These are phyloP conservation scores for Drosophila serrata DNA, from an alignment of 1,140 invertebrate species.

Conservation along the genomic window DNA sequence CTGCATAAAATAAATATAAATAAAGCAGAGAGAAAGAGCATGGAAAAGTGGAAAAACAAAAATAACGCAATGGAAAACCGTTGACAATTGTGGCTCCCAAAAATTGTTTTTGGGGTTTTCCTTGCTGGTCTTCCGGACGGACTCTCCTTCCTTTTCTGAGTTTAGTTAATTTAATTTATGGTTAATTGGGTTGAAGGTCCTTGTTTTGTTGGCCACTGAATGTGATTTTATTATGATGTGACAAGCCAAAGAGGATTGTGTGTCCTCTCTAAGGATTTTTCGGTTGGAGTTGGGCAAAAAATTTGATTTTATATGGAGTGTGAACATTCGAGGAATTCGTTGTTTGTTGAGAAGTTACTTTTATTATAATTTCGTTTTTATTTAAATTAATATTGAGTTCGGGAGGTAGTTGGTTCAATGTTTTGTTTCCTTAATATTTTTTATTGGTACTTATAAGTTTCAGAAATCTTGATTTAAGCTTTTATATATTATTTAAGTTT, in stretches of 20 bases:
- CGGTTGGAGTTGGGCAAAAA: neutral
- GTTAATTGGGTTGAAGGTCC: constrained; percentile 62
- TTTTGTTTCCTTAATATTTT: too few species aligned
- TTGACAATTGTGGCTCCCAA: constrained; percentile 58
- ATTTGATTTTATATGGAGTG: constrained; percentile 24
- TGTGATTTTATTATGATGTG: constrained; percentile 67
- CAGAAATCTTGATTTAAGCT: neutral
- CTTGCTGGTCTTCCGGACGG: constrained; percentile 13
- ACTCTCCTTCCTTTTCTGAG: constrained; percentile 33
- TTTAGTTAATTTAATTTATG: constrained; percentile 78
- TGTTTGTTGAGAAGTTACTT: neutral
- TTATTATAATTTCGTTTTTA: neutral
- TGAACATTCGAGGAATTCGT: constrained; percentile 1
- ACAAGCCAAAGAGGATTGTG: constrained; percentile 45
- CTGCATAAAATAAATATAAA: constrained; percentile 82
- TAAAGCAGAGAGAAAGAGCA: constrained; percentile 28
- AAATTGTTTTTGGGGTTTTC: constrained; percentile 44
- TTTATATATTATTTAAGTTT: neutral
- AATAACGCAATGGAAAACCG: constrained; percentile 16
- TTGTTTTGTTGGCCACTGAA: constrained; percentile 62
- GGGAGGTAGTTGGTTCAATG: neutral
- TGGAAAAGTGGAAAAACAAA: constrained; percentile 29
- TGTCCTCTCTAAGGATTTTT: neutral
- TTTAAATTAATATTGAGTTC: neutral
- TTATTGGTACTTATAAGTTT: neutral